Base-by-base conservation (phyloP, 2,113 vertebrate genomes). In the Epinephelus moara region DNA sequence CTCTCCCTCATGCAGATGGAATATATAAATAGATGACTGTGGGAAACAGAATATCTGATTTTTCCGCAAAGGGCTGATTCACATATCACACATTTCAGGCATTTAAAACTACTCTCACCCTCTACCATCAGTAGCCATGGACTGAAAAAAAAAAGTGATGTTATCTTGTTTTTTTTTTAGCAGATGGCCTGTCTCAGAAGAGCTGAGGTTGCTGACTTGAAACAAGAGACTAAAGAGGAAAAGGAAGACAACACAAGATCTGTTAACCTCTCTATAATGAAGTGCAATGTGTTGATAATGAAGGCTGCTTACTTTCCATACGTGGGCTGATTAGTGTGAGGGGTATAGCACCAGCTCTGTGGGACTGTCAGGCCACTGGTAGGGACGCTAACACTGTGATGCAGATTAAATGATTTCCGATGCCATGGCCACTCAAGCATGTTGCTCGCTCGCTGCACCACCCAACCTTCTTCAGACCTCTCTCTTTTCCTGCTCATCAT, bases 351-450 rank as follows among this genome's bases (percentile, higher is more conserved):
- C 18, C 50, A 50, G 68, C 72, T 85, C 85, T 80, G 79, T 61
- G 87, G 70, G 74, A 56, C 85, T 93, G 90, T 85, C 85, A 86
- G 82, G 74, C 45, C 55, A 80, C 59, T 80, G 85, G 84, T 83
- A 70, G 79, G 78, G 87, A 91, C 82, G 90, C 82, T 91, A 90
- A 88, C 90, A 91, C 89, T 81, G 83, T 93, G 90, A 93, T 93
- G 86, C 92, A 94, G 92, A 95, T 94, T 90, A 91, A 94, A 94
- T 93, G 89, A 94, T 94, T 94, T 94, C 91, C 88, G 62, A 94
- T 91, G 87, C 74, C 23, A 50, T 50, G 87, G 75, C 77, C 92
- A 82, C 71, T 92, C 80, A 66, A 76, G 91, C 88, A 53, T 93
- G 87, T 50, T 79, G 84, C 79, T 76, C 33, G 19, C 77, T 80